Evolutionary conservation across 2,888 invertebrate genomes (phyloP).

Genomic region (Sphaerophoria taeniata): DNA sequence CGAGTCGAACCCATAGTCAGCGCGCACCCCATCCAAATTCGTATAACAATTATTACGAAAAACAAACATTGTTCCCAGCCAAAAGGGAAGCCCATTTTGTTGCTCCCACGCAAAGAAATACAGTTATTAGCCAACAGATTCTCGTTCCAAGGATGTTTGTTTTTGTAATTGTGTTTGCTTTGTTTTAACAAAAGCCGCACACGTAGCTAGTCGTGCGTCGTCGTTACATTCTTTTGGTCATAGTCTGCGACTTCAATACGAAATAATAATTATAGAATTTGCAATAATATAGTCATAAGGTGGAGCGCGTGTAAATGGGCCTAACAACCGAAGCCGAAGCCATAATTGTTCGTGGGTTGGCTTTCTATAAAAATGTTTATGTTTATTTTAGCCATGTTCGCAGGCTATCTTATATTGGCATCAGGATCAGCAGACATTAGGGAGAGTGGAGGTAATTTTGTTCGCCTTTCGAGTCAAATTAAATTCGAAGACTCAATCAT

Average conservation of each 20-base stretch:
- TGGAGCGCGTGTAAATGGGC: not conserved
- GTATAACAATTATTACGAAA: conserved; percentile 11
- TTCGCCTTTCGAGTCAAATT: too few species aligned
- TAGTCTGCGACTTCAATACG: not conserved
- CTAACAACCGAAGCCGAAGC: not conserved
- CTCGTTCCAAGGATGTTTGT: conserved; percentile 27
- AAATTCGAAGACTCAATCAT: too few species aligned
- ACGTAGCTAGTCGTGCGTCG: too few species aligned
- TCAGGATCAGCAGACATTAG: too few species aligned
- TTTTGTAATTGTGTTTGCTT: not conserved
- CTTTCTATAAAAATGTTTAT: conserved; percentile 2
- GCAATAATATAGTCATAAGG: conserved; percentile 2
- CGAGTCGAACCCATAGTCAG: too few species aligned
- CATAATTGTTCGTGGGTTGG: not conserved
- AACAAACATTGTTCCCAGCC: conserved; percentile 3
- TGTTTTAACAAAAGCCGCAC: conserved; percentile 24
- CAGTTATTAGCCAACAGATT: conserved; percentile 45
- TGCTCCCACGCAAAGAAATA: conserved; percentile 8
- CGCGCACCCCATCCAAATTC: not conserved
- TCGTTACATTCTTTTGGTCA: not conserved
- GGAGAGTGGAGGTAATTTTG: too few species aligned
- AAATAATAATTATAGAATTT: conserved; percentile 17
- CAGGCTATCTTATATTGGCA: too few species aligned
- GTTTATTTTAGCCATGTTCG: too few species aligned
- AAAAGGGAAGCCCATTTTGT: not conserved